Conservation (phyloP, 2,797 vertebrate species). For the Labeo calbasu region DNA sequence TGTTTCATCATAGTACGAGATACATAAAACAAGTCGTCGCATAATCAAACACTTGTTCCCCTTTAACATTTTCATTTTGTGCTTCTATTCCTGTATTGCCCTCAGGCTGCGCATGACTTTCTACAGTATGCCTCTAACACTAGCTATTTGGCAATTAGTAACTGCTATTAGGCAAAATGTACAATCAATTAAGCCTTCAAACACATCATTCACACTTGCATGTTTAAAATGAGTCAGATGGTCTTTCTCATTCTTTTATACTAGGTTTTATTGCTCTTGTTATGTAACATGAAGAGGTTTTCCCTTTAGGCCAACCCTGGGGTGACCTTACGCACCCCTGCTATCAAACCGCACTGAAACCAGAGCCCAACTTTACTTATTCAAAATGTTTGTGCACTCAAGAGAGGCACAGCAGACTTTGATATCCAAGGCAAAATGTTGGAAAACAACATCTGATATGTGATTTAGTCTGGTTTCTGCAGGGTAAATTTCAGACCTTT, state of each 20-base stretch:
- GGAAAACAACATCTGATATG: not conserved
- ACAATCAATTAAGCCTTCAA: constrained; percentile 10
- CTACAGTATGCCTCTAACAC: not conserved
- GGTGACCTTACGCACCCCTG: not conserved
- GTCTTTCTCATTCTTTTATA: not conserved
- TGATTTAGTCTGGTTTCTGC: not conserved
- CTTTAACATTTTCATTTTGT: constrained; percentile 7
- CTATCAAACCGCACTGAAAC: constrained; percentile 53
- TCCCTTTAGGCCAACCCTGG: constrained; percentile 50
- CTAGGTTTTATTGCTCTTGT: not conserved
- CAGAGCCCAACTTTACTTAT: constrained; percentile 38
- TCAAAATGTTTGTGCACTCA: constrained; percentile 39
- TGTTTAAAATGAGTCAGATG: not conserved
- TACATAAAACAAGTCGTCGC: not conserved
- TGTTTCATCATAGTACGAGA: constrained; percentile 10
- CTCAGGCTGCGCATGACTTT: constrained; percentile 16
- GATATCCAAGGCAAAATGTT: not conserved
- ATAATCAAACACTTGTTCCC: constrained; percentile 11
- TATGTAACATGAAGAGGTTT: constrained; percentile 57
- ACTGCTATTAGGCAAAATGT: not conserved
- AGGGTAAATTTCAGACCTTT: not conserved
- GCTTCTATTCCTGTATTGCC: not conserved
- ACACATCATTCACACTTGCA: not conserved
- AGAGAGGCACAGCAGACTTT: not conserved
- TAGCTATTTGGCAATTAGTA: not conserved